These are phyloP conservation scores for Sebastes ruberrimus DNA, from an alignment of 2,797 vertebrate species.

Conservation along the genomic window DNA sequence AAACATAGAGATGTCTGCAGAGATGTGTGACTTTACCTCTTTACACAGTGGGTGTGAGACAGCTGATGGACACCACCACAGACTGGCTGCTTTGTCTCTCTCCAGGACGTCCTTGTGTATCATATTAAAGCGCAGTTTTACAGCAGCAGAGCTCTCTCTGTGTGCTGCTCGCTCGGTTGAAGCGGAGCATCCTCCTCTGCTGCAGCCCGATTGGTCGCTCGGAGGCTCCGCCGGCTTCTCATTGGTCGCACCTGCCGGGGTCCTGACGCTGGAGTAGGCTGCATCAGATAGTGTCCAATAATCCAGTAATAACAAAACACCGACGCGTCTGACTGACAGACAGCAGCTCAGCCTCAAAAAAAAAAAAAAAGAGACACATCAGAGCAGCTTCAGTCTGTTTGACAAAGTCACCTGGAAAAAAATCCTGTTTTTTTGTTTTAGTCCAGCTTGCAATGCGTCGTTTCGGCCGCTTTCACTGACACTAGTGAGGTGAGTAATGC, in stretches of 20 bases:
- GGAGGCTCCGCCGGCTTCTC: not conserved
- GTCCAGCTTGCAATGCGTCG: slow-evolving; percentile 21
- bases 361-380: not conserved
- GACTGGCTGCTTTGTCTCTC: not conserved
- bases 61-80: not conserved
- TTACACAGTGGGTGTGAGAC: not conserved
- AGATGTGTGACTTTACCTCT: not conserved
- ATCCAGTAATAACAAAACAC: slow-evolving; percentile 60
- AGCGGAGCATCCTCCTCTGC: slow-evolving; percentile 30
- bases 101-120: not conserved
- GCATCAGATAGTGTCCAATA: slow-evolving; percentile 38
- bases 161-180: slow-evolving; percentile 10
- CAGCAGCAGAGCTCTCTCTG: not conserved
- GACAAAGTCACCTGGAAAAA: not conserved
- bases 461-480: slow-evolving; percentile 32
- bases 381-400: not conserved
- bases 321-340: slow-evolving; percentile 13
- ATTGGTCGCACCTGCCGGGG: slow-evolving; percentile 61
- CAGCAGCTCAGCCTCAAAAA: not conserved
- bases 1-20: not conserved
- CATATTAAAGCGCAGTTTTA: not conserved
- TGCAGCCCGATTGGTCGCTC: slow-evolving; percentile 56
- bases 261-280: slow-evolving; percentile 34
- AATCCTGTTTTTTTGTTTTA: not conserved
- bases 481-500: slow-evolving; percentile 56